Evolutionary conservation across 2,888 invertebrate species (phyloP).

Genomic region (Perizoma flavofasciatum): DNA sequence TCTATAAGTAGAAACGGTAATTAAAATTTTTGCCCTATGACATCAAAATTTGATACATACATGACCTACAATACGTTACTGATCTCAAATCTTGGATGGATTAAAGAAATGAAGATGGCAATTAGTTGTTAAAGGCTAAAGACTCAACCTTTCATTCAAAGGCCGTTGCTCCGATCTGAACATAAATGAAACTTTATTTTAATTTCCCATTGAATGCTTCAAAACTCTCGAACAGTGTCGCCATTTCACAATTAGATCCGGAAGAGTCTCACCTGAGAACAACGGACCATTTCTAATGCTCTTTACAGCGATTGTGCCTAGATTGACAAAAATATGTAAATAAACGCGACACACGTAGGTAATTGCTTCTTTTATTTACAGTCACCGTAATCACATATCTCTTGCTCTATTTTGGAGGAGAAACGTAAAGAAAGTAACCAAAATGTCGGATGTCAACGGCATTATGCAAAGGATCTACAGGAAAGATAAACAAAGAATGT

Average conservation of each 20-base stretch:
- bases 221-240: conserved; percentile 50
- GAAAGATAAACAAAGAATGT: too few relatives aligned
- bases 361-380: conserved; percentile 35
- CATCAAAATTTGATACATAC: too few relatives aligned
- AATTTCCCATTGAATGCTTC: conserved; percentile 41
- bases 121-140: too few relatives aligned
- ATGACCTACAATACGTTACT: too few relatives aligned
- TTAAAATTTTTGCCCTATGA: too few relatives aligned
- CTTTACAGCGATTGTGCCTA: conserved; percentile 47
- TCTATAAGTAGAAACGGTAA: too few relatives aligned
- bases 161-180: conserved; percentile 2
- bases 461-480: too few relatives aligned
- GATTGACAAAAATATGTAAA: conserved; percentile 52
- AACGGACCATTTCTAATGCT: conserved; percentile 64
- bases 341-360: conserved; percentile 40
- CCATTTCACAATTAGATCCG: conserved; percentile 74
- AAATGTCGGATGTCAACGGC: conserved; percentile 3
- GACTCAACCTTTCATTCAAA: neutral
- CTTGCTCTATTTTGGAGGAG: conserved; percentile 35
- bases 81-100: too few relatives aligned
- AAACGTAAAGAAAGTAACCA: conserved; percentile 35
- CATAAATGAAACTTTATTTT: conserved; percentile 9
- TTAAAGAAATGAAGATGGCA: too few relatives aligned
- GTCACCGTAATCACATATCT: conserved; percentile 34
- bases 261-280: conserved; percentile 65